A percentile compares a stretch with the other conserved stretches of the same genome.
Conservation (phyloP, 30 jellyfish, hydroid and myxozoan genomes). For the Turritopsis dohrnii region DNA sequence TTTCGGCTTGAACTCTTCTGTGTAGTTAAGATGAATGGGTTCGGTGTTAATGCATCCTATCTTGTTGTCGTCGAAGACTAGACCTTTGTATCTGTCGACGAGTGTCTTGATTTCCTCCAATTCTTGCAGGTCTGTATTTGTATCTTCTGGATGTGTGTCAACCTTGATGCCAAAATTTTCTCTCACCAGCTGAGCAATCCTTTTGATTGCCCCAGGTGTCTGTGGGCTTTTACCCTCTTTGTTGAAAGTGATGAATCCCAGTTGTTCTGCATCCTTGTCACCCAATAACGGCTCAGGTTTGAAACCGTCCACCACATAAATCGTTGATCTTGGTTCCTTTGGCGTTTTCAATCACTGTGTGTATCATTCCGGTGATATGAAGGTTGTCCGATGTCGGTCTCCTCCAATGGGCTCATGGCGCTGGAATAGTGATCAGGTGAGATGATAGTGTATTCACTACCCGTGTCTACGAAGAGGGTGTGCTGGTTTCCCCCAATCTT, state of each 20-base stretch:
- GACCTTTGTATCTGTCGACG: slow-evolving; percentile 29
- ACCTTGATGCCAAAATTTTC: not conserved
- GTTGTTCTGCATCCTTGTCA: slow-evolving; percentile 18
- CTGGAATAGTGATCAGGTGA: slow-evolving; percentile 16
- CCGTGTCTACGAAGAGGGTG: slow-evolving; percentile 25
- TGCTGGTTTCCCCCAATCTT: slow-evolving; percentile 22
- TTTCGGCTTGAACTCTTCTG: no score
- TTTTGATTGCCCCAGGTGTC: slow-evolving; percentile 10
- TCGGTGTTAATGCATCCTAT: slow-evolving; percentile 24
- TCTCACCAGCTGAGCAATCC: slow-evolving; percentile 1
- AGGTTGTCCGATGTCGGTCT: slow-evolving; percentile 21
- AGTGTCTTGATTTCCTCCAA: not conserved
- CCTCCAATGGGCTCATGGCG: slow-evolving; percentile 29
- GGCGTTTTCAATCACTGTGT: slow-evolving; percentile 6
- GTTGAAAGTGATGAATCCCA: slow-evolving; percentile 25
- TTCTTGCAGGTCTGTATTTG: slow-evolving; percentile 5
- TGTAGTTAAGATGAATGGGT: slow-evolving; percentile 19
- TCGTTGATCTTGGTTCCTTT: slow-evolving; percentile 17
- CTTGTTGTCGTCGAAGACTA: slow-evolving; percentile 36
- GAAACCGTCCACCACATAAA: slow-evolving; percentile 25
- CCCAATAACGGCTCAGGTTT: slow-evolving; percentile 28
- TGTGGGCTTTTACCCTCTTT: slow-evolving; percentile 5
- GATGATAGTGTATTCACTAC: slow-evolving; percentile 38
- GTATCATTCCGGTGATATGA: slow-evolving; percentile 21
- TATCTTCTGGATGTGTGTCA: slow-evolving; percentile 29